Conservation (phyloP, 2,113 vertebrate species). For the Pelodiscus sinensis region DNA sequence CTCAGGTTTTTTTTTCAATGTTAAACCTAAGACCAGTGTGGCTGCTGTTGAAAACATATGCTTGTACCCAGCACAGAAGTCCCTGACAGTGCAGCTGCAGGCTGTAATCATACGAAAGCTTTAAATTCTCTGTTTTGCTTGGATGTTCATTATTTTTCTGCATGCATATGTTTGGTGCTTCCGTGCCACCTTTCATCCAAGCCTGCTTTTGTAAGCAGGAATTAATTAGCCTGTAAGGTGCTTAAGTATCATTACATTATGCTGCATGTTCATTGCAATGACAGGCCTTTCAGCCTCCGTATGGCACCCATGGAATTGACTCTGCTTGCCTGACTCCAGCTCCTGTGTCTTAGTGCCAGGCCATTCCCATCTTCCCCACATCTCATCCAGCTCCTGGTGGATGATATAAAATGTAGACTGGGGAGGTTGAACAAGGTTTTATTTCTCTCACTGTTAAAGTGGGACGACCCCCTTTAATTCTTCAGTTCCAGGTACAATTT, state of each 20-base stretch:
- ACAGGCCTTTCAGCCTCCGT: accelerated
- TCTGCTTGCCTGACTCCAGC: accelerated
- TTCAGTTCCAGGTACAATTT: too few species aligned
- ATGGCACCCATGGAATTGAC: accelerated
- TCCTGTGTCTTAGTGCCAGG: accelerated
- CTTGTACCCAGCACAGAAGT: constrained; percentile 20
- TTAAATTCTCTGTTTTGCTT: neutral
- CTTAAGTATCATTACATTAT: neutral
- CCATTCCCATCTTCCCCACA: neutral
- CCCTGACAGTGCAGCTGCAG: neutral
- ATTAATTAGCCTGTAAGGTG: accelerated
- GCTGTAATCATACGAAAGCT: neutral
- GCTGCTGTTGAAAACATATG: constrained; percentile 15
- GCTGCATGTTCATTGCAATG: neutral
- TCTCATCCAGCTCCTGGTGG: neutral
- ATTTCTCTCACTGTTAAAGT: too few species aligned
- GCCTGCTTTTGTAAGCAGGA: accelerated
- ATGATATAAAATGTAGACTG: neutral
- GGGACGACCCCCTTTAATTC: too few species aligned
- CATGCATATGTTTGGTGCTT: too few species aligned
- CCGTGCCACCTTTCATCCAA: too few species aligned
- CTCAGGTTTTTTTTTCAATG: accelerated
- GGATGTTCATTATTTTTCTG: too few species aligned
- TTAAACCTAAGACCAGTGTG: neutral
- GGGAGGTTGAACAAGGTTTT: too few species aligned